Conservation (phyloP, 2,888 invertebrate species). For the Phragmatobia fuliginosa region DNA sequence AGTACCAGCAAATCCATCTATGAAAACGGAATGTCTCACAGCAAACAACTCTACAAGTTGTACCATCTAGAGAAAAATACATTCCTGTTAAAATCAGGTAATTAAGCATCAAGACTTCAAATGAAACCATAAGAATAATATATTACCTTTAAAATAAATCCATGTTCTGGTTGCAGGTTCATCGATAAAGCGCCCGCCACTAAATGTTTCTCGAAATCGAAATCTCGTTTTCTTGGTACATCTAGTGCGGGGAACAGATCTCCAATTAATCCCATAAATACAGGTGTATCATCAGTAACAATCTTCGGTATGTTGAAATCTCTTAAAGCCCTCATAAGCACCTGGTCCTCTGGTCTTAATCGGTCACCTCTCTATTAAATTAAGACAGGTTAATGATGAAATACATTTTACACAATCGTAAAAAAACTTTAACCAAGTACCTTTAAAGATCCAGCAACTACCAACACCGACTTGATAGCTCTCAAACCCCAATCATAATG, state of each 20-base stretch:
- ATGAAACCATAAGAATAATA: not conserved
- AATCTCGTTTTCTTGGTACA: slow-evolving; percentile 94
- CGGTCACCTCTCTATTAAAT: slow-evolving; percentile 89
- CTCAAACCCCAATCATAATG: slow-evolving; percentile 99
- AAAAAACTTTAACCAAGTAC: slow-evolving; percentile 66
- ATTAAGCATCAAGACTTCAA: not conserved
- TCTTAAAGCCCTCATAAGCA: slow-evolving; percentile 96
- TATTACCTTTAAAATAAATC: slow-evolving; percentile 92
- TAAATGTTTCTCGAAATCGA: slow-evolving; percentile 93
- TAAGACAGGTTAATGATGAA: too few relatives aligned
- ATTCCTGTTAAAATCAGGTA: not conserved
- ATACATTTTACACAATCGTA: not conserved
- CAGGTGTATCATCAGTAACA: slow-evolving; percentile 95
- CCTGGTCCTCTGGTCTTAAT: slow-evolving; percentile 95
- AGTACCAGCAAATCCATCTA: slow-evolving; percentile 94
- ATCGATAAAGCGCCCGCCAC: slow-evolving; percentile 92
- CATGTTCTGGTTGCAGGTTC: slow-evolving; percentile 96
- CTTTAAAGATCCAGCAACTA: slow-evolving; percentile 97
- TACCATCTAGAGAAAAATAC: slow-evolving; percentile 88
- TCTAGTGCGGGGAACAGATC: slow-evolving; percentile 97
- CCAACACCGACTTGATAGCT: slow-evolving; percentile 97
- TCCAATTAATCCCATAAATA: slow-evolving; percentile 97
- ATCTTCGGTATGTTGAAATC: slow-evolving; percentile 98
- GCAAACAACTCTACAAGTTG: slow-evolving; percentile 97
- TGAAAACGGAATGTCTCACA: slow-evolving; percentile 97